These are phyloP conservation scores for Dryobotodes eremita DNA, from an alignment of 2,888 invertebrate genomes.

Conservation along the genomic window DNA sequence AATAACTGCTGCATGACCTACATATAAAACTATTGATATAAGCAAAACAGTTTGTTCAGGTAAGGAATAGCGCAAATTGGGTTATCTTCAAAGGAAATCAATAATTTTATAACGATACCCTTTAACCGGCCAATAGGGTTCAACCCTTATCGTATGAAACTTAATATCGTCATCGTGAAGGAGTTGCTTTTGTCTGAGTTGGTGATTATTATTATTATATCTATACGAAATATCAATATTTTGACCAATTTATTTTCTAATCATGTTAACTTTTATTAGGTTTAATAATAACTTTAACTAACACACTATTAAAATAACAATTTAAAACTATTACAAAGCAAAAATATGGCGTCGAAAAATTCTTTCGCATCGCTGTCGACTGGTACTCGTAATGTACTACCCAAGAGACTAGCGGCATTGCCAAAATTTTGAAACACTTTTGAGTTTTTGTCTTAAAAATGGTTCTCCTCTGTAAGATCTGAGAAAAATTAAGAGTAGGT, in stretches of 20 bases:
- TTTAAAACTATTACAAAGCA: too few species aligned
- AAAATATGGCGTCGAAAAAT: too few species aligned
- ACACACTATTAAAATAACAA: too few species aligned
- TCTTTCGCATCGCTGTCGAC: too few species aligned
- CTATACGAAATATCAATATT: background rate
- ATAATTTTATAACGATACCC: background rate
- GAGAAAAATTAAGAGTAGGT: background rate
- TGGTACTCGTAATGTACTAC: too few species aligned
- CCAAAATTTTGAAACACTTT: too few species aligned
- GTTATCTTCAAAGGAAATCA: background rate
- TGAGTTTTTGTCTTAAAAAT: background rate
- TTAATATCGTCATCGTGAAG: background rate
- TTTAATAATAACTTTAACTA: too few species aligned
- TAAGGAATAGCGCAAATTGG: background rate
- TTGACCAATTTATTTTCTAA: too few species aligned
- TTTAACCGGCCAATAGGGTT: background rate
- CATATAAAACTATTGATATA: background rate
- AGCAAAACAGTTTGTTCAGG: background rate
- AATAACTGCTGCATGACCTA: too few species aligned
- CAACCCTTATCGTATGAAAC: slow-evolving; percentile 6
- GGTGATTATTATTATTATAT: background rate
- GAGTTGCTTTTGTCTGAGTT: background rate
- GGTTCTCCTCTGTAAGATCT: background rate
- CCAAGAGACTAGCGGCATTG: too few species aligned
- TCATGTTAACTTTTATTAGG: too few species aligned